phyloP scores from a whole-genome alignment of 1,140 invertebrate genomes.

The Trinorchestia longiramus region DNA sequence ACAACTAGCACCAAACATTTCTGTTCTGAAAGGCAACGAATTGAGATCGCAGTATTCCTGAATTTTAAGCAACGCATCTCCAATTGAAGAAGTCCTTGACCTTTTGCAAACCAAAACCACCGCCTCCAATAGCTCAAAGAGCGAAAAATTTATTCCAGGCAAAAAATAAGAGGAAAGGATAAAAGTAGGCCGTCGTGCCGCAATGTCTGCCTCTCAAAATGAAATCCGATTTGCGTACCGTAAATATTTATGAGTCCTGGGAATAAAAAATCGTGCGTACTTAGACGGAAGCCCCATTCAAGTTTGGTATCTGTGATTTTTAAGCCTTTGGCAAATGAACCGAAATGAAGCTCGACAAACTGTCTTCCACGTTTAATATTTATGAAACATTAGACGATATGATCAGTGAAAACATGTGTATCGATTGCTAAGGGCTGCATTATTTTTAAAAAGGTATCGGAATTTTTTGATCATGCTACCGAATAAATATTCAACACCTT shows the following conservation, averaged over 20 bases:
- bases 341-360: neutral
- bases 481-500: too few species aligned
- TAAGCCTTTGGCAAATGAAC: neutral
- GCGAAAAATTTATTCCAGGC: neutral
- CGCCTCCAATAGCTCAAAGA: neutral
- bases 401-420: neutral
- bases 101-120: neutral
- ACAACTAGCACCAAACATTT: too few species aligned
- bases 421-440: too few species aligned
- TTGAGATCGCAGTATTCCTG: neutral
- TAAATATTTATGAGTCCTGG: neutral
- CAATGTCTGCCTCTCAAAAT: neutral
- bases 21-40: neutral
- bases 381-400: neutral
- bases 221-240: neutral
- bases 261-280: neutral
- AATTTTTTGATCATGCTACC: too few species aligned
- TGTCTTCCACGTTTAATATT: neutral
- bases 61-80: neutral
- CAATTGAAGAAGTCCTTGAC: neutral
- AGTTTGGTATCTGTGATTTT: neutral
- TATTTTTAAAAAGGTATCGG: too few species aligned
- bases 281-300: neutral
- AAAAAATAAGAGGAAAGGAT: neutral
- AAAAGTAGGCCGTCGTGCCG: neutral